Percentiles rank a stretch among this genome's conserved stretches.
Conservation (phyloP, 2,113 vertebrate species). For the Gasterosteus nipponicus region DNA sequence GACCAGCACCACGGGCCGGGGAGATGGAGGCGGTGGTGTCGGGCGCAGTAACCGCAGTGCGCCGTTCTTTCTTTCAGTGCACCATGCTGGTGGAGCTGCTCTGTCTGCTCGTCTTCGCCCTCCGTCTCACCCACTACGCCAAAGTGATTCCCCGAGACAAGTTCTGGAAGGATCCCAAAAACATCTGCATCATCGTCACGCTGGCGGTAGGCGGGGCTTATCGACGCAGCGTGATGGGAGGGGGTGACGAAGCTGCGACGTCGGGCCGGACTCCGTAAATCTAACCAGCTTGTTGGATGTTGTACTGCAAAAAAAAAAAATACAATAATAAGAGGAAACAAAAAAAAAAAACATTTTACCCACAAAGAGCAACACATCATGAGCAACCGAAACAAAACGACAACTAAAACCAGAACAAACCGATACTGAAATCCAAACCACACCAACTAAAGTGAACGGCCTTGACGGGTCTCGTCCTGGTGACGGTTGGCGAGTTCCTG, state of each 20-base stretch:
- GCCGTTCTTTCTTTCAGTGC: conserved; percentile 72
- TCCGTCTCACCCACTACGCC: conserved; percentile 87
- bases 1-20: not conserved
- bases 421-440: not conserved
- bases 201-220: not conserved
- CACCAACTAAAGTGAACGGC: not conserved
- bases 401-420: not conserved
- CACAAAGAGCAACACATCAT: not conserved
- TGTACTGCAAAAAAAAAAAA: not conserved
- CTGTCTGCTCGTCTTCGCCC: conserved; percentile 86
- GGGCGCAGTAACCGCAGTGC: not conserved
- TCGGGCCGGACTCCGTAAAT: not conserved
- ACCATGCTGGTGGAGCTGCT: conserved; percentile 86
- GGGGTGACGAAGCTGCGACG: not conserved
- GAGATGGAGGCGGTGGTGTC: not conserved
- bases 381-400: not conserved
- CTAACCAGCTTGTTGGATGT: not conserved
- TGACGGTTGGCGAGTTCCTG: conserved; percentile 22
- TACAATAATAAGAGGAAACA: not conserved
- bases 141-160: conserved; percentile 83
- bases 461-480: not conserved
- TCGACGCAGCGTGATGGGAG: not conserved
- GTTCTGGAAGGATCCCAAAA: conserved; percentile 97
- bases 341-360: not conserved
- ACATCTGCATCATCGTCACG: conserved; percentile 90